Conservation (phyloP, 2,113 vertebrate species). For the Cyanistes caeruleus region DNA sequence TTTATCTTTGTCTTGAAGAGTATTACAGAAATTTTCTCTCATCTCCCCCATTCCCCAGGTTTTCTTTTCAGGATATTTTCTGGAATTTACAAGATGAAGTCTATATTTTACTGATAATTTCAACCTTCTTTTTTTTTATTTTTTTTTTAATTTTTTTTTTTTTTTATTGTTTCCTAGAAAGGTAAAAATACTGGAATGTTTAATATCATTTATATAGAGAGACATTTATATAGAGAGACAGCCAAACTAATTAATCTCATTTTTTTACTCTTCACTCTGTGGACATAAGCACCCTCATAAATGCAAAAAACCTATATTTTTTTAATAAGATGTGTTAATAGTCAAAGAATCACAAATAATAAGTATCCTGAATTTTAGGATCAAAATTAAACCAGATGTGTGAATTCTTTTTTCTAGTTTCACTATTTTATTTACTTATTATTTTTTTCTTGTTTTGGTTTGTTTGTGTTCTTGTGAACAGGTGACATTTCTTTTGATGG, state of each 20-base stretch:
- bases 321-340: not conserved
- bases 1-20: not conserved
- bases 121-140: not conserved
- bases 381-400: not conserved
- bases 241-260: not conserved
- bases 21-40: not conserved
- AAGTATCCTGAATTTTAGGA: not conserved
- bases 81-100: not conserved
- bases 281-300: not conserved
- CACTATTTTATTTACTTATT: not conserved
- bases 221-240: not conserved
- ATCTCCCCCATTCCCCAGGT: fast-evolving
- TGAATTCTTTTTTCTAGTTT: not conserved
- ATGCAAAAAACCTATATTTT: not conserved
- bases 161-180: not conserved
- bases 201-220: not conserved
- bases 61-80: not conserved
- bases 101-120: not conserved
- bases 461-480: not conserved
- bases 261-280: not conserved
- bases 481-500: not conserved
- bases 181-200: not conserved
- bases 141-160: too few species aligned
- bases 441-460: not conserved
- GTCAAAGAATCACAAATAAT: not conserved